Conservation (phyloP, 2,888 invertebrate species). For the Trachelus iudaicus region DNA sequence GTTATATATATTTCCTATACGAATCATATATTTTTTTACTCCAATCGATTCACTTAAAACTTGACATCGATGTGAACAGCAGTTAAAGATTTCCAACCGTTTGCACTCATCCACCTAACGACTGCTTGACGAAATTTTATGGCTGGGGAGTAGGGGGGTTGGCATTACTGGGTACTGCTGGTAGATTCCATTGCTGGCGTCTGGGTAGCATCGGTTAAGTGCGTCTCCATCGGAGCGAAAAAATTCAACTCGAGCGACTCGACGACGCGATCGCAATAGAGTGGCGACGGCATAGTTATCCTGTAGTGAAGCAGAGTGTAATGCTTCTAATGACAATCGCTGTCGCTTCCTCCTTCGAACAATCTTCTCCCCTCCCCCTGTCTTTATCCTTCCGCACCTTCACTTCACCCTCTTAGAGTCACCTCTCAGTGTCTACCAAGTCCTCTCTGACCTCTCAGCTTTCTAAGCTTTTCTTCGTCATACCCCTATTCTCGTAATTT, state of each 20-base stretch:
- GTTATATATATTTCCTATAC: too few species aligned
- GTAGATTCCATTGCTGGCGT: too few species aligned
- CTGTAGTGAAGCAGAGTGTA: constrained; percentile 13
- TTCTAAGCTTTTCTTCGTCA: too few species aligned
- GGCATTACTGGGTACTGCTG: too few species aligned
- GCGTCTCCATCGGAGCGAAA: constrained; percentile 34
- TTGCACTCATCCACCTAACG: constrained; percentile 12
- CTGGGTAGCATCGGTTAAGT: constrained; percentile 27
- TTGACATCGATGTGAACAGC: constrained; percentile 16
- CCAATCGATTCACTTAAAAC: too few species aligned
- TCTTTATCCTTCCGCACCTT: not conserved
- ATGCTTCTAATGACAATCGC: constrained; percentile 29
- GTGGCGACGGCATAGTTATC: too few species aligned
- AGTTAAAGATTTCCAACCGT: constrained; percentile 22
- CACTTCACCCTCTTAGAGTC: not conserved
- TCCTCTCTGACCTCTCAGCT: too few species aligned
- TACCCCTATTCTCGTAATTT: too few species aligned
- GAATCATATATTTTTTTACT: too few species aligned
- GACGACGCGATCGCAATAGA: not conserved
- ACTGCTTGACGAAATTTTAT: constrained; percentile 7
- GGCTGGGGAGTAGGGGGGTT: not conserved
- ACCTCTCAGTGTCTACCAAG: not conserved
- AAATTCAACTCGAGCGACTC: constrained; percentile 22
- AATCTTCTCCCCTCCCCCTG: constrained; percentile 1
- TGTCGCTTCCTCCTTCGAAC: constrained; percentile 14